Base-by-base conservation (phyloP, 2,888 invertebrate genomes). In the Ectropis crepuscularia region DNA sequence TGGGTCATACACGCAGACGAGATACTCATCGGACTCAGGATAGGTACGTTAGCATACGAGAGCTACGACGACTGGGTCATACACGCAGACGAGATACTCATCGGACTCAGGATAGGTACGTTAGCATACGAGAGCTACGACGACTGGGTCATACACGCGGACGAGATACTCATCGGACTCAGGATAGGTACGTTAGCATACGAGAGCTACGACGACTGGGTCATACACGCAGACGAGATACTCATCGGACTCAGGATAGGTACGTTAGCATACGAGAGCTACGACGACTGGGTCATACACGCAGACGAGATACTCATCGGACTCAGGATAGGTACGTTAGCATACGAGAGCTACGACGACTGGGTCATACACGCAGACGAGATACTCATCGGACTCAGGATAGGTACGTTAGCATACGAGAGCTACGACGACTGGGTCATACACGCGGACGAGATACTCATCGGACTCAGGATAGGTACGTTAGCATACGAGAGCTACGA, bases 41-140 rank as follows among this genome's bases (percentile, higher is more conserved):
- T 99, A 79, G 99, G 92, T 91, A 50, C 16, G 16, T 4, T 28
- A n/a, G n/a, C n/a, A n/a, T n/a, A n/a, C 11, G 99, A 99, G 89
- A 97, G 98, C 66, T 98, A 99, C 83, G 99, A 99, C 92, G 99
- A 99, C 89, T 99, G 99, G 99, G 99, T 94, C 92, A 99, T 99
- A 76, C 97, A 97, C 70, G 97, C 97, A 0, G 97, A 98, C 82
- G 98, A 99, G 88, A 98, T 99, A 73, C 94, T 97, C 70, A 96
- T 98, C 73, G 98, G 98, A 0, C 96, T 95, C 10, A 93, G 99
- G 73, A 99, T 99, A 79, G 99, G 92, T 91, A 50, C 16, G 16
- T 4, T 28, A n/a, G n/a, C n/a, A n/a, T n/a, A n/a, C 11, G 99
- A 99, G 89, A 97, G 98, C 66, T 98, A 99, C 83, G 99, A 99